Conservation (phyloP, 2,797 vertebrate species). For the Holocentrus rufus region DNA sequence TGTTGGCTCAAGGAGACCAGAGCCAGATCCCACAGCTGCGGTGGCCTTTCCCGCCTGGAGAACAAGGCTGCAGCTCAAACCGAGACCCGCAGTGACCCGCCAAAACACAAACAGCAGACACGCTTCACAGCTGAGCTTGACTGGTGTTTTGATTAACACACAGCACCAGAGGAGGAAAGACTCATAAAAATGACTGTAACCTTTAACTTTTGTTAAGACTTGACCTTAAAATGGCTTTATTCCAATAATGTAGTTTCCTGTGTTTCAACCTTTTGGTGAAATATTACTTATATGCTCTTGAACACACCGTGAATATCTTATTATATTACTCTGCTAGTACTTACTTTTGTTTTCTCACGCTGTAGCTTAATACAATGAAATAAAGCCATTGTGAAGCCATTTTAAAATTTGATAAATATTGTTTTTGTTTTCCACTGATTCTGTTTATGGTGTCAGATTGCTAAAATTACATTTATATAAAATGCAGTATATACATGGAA, state of each 20-base stretch:
- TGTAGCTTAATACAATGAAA: too few species aligned
- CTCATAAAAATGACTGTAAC: neutral
- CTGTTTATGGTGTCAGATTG: neutral
- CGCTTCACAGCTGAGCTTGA: conserved; percentile 28
- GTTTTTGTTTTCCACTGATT: neutral
- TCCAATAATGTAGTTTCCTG: too few species aligned
- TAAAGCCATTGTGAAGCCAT: too few species aligned
- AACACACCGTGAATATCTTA: too few species aligned
- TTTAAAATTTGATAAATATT: too few species aligned
- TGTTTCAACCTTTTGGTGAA: too few species aligned
- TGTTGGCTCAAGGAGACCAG: conserved; percentile 1
- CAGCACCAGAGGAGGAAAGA: conserved; percentile 5
- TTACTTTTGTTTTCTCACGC: too few species aligned
- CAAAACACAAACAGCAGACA: neutral
- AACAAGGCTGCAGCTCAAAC: conserved; percentile 3
- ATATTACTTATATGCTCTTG: too few species aligned
- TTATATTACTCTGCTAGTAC: too few species aligned
- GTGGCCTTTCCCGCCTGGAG: neutral
- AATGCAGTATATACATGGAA: neutral
- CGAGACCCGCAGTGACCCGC: neutral
- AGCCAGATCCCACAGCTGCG: neutral
- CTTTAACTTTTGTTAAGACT: too few species aligned
- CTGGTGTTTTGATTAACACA: conserved; percentile 29
- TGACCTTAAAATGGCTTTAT: too few species aligned
- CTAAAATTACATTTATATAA: neutral